A percentile compares a stretch with the other conserved stretches of the same genome.
Conservation (phyloP, 1,140 invertebrate species). For the Wasmannia auropunctata region DNA sequence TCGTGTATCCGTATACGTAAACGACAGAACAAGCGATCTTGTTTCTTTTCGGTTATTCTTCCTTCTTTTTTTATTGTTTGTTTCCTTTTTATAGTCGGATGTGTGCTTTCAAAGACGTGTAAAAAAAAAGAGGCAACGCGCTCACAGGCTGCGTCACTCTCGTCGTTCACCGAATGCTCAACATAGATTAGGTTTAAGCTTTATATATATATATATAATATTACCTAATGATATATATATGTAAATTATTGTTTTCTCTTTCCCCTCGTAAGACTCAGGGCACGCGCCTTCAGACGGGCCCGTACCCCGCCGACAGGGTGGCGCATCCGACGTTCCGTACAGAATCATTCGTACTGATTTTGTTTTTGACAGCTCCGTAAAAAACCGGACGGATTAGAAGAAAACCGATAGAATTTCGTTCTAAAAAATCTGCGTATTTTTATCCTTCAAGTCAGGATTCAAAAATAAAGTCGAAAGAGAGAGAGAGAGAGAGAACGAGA, state of each 20-base stretch:
- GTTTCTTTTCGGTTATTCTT: slow-evolving; percentile 59
- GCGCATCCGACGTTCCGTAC: slow-evolving; percentile 62
- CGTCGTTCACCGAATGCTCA: slow-evolving; percentile 81
- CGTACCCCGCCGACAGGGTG: slow-evolving; percentile 73
- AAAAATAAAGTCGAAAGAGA: background rate
- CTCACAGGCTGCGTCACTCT: slow-evolving; percentile 66
- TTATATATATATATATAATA: slow-evolving; percentile 79
- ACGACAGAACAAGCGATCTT: slow-evolving; percentile 51
- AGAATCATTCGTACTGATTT: slow-evolving; percentile 38
- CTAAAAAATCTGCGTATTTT: background rate
- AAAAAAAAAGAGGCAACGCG: slow-evolving; percentile 50
- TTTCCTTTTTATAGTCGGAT: slow-evolving; percentile 45
- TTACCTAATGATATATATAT: slow-evolving; percentile 69
- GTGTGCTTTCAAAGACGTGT: slow-evolving; percentile 60
- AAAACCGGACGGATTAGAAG: background rate
- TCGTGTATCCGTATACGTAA: slow-evolving; percentile 63
- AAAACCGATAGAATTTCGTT: slow-evolving; percentile 29
- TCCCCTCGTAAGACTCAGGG: slow-evolving; percentile 76
- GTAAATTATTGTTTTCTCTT: slow-evolving; percentile 80
- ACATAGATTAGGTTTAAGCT: slow-evolving; percentile 77
- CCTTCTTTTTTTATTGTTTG: slow-evolving; percentile 12
- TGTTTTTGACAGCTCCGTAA: slow-evolving; percentile 11
- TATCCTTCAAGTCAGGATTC: background rate
- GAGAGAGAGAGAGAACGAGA: too few species aligned
- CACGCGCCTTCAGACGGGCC: slow-evolving; percentile 25